These are phyloP conservation scores for Euura saliciscinereae DNA, from an alignment of 1,140 invertebrate genomes.

Conservation along the genomic window DNA sequence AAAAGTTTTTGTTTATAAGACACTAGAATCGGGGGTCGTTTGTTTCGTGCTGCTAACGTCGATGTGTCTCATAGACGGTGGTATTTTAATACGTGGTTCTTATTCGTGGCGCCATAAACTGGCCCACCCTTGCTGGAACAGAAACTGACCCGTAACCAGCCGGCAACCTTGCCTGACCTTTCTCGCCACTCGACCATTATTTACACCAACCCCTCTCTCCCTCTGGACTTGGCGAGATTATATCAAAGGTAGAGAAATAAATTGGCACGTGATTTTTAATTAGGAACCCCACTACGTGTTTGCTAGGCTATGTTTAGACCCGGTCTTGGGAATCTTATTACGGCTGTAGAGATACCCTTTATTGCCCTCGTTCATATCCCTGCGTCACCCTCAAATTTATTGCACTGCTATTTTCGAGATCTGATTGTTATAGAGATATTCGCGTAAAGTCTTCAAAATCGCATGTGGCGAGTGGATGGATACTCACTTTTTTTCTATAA, in stretches of 20 bases:
- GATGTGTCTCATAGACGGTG: not conserved
- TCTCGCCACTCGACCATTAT: slow-evolving; percentile 40
- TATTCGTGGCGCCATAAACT: not conserved
- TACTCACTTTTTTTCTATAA: not conserved
- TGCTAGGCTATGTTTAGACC: not conserved
- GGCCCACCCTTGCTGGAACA: not conserved
- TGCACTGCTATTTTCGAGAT: no score
- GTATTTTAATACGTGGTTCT: not conserved
- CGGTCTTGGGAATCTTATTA: not conserved
- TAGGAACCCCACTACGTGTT: slow-evolving; percentile 20
- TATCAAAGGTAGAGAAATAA: slow-evolving; percentile 29
- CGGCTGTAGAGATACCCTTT: not conserved
- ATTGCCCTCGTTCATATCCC: slow-evolving; percentile 2
- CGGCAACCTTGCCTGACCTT: slow-evolving; percentile 23
- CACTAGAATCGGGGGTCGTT: not conserved
- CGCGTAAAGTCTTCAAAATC: no score
- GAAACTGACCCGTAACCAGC: not conserved
- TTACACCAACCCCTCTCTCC: slow-evolving; percentile 34
- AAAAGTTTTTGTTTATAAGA: not conserved
- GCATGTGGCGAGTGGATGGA: no score
- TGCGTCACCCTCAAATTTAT: not conserved
- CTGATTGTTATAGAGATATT: no score
- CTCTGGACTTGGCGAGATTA: slow-evolving; percentile 16
- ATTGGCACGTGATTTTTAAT: slow-evolving; percentile 42
- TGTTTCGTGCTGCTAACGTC: not conserved